Percentiles rank a stretch among this genome's conserved stretches.
Evolutionary conservation across 64 coral and sea anemone species (phyloP).

Genomic region (Exaiptasia diaphana): DNA sequence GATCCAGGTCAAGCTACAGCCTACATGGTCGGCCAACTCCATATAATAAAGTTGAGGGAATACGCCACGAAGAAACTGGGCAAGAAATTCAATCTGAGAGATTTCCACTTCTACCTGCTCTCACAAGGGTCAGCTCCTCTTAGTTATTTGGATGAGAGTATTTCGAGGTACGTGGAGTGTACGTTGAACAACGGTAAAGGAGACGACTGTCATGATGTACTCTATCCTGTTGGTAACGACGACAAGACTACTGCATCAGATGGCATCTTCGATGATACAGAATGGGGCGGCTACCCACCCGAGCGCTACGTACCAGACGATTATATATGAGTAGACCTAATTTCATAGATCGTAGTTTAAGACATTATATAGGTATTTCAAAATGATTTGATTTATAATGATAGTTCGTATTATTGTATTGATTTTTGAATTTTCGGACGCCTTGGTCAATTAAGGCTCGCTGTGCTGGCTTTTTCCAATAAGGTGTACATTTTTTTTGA

Average conservation of each 20-base stretch:
- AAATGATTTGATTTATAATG: too few relatives aligned
- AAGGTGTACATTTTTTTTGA: too few relatives aligned
- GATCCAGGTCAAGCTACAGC: conserved; percentile 56
- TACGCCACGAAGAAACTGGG: conserved; percentile 38
- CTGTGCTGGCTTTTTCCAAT: too few relatives aligned
- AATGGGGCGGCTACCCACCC: neutral
- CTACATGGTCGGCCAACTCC: conserved; percentile 62
- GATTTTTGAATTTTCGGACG: too few relatives aligned
- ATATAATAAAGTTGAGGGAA: conserved; percentile 39
- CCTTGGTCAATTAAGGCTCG: too few relatives aligned
- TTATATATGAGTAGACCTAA: too few relatives aligned
- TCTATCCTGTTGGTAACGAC: conserved; percentile 27
- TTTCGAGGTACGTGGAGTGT: conserved; percentile 42
- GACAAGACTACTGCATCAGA: neutral
- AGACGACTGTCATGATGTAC: conserved; percentile 35
- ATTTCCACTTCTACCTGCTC: conserved; percentile 59
- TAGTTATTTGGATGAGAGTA: conserved; percentile 43
- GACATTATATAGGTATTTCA: too few relatives aligned
- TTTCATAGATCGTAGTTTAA: too few relatives aligned
- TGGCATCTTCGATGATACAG: conserved; percentile 17
- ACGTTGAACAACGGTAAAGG: neutral
- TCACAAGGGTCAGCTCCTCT: conserved; percentile 59
- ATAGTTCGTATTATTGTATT: too few relatives aligned
- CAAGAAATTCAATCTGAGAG: conserved; percentile 30
- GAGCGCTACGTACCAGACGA: neutral